Conservation (phyloP, 1,140 invertebrate genomes). For the Ceratitis capitata region DNA sequence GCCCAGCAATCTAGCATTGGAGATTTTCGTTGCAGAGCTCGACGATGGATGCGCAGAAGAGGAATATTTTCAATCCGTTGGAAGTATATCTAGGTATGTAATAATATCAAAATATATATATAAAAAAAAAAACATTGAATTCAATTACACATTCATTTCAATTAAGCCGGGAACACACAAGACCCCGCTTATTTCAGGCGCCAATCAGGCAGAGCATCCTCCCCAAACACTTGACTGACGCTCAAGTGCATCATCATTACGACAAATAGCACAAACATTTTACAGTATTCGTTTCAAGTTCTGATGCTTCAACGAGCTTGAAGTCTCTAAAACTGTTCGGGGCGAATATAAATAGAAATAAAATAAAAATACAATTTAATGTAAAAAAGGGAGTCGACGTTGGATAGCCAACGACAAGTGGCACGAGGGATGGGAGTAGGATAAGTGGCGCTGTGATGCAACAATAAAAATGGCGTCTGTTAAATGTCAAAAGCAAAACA, state of each 20-base stretch:
- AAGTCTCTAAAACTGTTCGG: background rate
- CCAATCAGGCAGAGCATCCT: background rate
- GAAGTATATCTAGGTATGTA: no score
- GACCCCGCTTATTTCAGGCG: slow-evolving; percentile 7
- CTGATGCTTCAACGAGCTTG: background rate
- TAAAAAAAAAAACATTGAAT: no score
- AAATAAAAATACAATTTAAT: slow-evolving; percentile 5
- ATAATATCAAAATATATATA: no score
- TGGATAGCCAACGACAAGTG: background rate
- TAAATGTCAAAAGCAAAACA: slow-evolving; percentile 18
- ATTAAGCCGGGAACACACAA: no score
- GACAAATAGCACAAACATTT: background rate
- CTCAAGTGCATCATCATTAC: slow-evolving; percentile 4
- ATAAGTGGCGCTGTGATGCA: background rate
- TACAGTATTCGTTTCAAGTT: background rate
- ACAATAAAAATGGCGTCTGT: slow-evolving; percentile 12
- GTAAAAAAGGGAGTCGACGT: background rate
- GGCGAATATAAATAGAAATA: background rate
- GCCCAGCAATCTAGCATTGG: no score
- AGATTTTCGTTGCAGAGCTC: no score
- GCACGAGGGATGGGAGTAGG: background rate
- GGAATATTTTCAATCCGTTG: no score
- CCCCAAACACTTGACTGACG: background rate
- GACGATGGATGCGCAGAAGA: no score
- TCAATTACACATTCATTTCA: no score